Percentiles rank a stretch among this genome's conserved stretches.
Conservation (phyloP, 2,113 vertebrate species). For the Elaphurus davidianus region DNA sequence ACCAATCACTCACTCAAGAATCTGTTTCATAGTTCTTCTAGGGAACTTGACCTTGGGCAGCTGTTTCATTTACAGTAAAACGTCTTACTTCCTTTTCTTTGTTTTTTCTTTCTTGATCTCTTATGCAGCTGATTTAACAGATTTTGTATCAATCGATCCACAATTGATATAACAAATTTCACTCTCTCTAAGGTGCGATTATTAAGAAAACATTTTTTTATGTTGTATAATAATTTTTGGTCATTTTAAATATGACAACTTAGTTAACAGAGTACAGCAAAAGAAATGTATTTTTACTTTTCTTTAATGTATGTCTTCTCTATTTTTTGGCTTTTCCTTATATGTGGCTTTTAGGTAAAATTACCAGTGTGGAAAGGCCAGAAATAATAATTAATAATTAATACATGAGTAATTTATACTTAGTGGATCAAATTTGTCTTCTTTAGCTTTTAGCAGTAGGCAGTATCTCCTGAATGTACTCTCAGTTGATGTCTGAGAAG, state of each 20-base stretch:
- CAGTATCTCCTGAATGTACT: neutral
- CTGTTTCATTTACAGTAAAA: neutral
- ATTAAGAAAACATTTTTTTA: neutral
- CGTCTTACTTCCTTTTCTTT: neutral
- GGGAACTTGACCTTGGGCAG: neutral
- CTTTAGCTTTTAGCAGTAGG: neutral
- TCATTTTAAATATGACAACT: neutral
- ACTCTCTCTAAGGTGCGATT: neutral
- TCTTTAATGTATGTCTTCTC: neutral
- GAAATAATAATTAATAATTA: conserved; percentile 1
- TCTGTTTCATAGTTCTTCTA: neutral
- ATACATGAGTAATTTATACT: neutral
- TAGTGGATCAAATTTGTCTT: neutral
- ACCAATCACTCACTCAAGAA: neutral
- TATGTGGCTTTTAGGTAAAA: neutral
- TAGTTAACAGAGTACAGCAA: neutral
- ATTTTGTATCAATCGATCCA: neutral
- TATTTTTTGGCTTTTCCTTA: neutral
- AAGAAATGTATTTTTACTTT: neutral
- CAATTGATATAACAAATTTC: neutral
- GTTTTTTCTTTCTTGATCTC: neutral
- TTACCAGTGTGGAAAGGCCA: neutral
- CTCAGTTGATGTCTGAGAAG: neutral
- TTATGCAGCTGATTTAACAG: neutral
- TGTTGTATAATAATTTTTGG: neutral